A percentile compares a stretch with the other conserved stretches of the same genome.
Evolutionary conservation across 2,888 invertebrate genomes (phyloP).

Genomic region (Tenthredo distinguenda): DNA sequence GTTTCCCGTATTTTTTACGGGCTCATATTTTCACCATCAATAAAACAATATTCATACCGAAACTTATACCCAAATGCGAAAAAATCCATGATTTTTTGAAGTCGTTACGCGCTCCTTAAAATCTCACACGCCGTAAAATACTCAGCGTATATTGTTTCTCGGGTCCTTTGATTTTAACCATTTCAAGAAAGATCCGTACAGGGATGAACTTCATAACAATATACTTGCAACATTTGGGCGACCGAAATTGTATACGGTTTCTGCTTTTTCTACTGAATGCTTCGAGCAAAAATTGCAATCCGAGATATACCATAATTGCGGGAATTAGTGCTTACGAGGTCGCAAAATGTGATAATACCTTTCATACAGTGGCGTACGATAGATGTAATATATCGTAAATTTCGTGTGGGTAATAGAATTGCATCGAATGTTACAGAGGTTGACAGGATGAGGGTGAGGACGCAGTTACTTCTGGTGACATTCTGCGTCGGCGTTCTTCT

Average conservation of each 20-base stretch:
- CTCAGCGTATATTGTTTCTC: no score
- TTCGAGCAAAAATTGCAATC: neutral
- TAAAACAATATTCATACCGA: no score
- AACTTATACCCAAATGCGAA: no score
- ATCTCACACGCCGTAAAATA: no score
- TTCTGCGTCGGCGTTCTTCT: conserved; percentile 68
- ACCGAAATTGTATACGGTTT: neutral
- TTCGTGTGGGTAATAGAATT: neutral
- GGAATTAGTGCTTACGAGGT: neutral
- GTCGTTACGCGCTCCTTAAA: no score
- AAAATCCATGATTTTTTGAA: no score
- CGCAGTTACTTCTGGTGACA: conserved; percentile 70
- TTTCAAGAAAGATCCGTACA: no score
- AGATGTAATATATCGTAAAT: neutral
- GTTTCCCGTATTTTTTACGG: no score
- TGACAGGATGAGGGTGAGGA: conserved; percentile 68
- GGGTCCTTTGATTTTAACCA: no score
- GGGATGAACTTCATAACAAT: neutral
- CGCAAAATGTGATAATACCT: conserved; percentile 18
- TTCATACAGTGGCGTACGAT: neutral
- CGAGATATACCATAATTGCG: neutral
- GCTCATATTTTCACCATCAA: no score
- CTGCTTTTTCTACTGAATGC: neutral
- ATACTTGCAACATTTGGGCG: neutral
- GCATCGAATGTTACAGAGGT: conserved; percentile 58